These are phyloP conservation scores for Drosophila funebris DNA, from an alignment of 1,140 invertebrate species.

Conservation along the genomic window DNA sequence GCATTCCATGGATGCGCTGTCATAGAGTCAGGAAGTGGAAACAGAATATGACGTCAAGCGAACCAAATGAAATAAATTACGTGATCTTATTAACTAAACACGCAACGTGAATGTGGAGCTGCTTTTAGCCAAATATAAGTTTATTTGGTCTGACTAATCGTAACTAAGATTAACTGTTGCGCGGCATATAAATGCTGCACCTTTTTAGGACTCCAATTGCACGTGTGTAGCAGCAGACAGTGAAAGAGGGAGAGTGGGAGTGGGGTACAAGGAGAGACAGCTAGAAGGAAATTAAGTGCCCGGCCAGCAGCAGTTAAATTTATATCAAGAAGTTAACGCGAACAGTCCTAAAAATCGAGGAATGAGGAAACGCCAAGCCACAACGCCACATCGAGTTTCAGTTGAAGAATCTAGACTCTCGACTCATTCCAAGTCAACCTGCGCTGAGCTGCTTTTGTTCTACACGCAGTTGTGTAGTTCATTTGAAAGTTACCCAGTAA, in stretches of 20 bases:
- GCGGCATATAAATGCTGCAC: conserved; percentile 46
- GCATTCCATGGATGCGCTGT: neutral
- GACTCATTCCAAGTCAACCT: neutral
- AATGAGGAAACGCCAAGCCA: conserved; percentile 11
- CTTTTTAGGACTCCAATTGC: conserved; percentile 35
- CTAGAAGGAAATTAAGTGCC: conserved; percentile 57
- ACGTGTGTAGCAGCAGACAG: conserved; percentile 36
- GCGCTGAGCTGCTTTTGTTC: conserved; percentile 28
- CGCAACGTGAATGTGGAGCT: conserved; percentile 7
- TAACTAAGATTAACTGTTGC: conserved; percentile 82
- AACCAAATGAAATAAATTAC: conserved; percentile 76
- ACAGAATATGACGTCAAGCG: conserved; percentile 12
- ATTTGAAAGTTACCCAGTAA: conserved; percentile 45
- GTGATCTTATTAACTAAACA: conserved; percentile 75
- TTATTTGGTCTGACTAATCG: conserved; percentile 76
- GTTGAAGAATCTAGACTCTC: neutral
- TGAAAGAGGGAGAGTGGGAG: no score
- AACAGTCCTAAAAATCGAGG: conserved; percentile 59
- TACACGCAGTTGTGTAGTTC: conserved; percentile 31
- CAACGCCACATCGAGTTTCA: conserved; percentile 5
- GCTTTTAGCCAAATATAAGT: conserved; percentile 60
- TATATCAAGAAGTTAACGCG: conserved; percentile 75
- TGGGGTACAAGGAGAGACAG: neutral
- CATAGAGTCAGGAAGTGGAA: neutral
- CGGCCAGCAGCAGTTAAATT: conserved; percentile 57